Conservation (phyloP, 2,888 invertebrate species). For the Leucania comma region DNA sequence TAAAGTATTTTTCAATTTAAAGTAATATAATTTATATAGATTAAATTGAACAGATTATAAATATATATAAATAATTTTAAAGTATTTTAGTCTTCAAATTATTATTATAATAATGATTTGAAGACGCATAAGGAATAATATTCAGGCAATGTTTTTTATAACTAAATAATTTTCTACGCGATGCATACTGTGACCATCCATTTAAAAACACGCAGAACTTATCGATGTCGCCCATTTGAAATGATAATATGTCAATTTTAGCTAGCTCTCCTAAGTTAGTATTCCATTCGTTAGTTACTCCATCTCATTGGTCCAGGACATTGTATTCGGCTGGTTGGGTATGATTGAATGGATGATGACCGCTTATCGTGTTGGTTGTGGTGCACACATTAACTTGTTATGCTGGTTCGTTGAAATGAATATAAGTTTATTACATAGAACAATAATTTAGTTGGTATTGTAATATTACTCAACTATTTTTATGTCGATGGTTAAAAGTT, state of each 20-base stretch:
- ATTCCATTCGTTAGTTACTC: slow-evolving; percentile 13
- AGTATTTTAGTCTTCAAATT: no score
- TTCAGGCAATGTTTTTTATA: no score
- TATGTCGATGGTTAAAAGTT: background rate
- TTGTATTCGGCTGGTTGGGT: slow-evolving; percentile 33
- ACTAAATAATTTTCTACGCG: no score
- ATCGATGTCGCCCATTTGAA: background rate
- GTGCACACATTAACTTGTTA: slow-evolving; percentile 27
- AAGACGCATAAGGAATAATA: no score
- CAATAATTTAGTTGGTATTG: background rate
- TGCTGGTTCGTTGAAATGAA: slow-evolving; percentile 9
- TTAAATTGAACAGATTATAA: no score
- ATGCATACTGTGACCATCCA: no score
- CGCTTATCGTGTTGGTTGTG: slow-evolving; percentile 50
- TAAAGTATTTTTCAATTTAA: no score
- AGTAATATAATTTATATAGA: no score
- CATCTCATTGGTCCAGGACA: background rate
- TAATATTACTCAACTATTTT: background rate
- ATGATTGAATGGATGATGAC: slow-evolving; percentile 50
- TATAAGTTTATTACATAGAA: background rate
- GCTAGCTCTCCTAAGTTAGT: background rate
- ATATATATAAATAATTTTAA: no score
- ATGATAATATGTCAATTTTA: background rate
- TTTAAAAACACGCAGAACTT: no score
- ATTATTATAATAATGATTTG: no score